Evolutionary conservation across 1,140 invertebrate genomes (phyloP).

Genomic region (Portunus trituberculatus): DNA sequence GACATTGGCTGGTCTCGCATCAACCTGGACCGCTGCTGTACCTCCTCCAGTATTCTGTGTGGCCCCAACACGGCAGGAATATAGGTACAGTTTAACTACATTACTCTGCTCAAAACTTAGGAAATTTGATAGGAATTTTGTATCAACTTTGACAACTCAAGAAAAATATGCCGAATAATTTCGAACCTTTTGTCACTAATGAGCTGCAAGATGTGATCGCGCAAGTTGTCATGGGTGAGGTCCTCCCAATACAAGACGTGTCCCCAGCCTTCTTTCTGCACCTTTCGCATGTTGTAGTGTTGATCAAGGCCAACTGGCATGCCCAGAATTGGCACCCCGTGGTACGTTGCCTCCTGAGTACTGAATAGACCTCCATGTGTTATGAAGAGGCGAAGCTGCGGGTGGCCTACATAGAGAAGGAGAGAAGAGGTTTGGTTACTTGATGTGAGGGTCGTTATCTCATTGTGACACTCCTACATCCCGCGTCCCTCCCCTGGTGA

Average conservation of each 20-base stretch:
- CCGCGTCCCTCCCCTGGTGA: no score
- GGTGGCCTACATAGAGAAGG: not conserved
- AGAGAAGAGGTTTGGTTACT: no score
- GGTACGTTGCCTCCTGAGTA: conserved; percentile 85
- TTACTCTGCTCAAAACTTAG: no score
- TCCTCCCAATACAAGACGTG: conserved; percentile 51
- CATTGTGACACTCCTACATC: no score
- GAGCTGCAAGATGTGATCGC: not conserved
- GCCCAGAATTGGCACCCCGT: conserved; percentile 86
- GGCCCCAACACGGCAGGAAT: not conserved
- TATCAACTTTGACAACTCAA: not conserved
- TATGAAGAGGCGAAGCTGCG: conserved; percentile 4
- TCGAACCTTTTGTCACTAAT: conserved; percentile 53
- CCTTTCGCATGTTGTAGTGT: conserved; percentile 76
- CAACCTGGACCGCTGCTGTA: not conserved
- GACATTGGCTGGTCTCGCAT: conserved; percentile 58
- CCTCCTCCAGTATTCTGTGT: conserved; percentile 19
- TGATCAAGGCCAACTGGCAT: conserved; percentile 86
- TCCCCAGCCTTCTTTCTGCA: conserved; percentile 83
- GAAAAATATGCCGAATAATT: not conserved
- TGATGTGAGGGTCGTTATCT: no score
- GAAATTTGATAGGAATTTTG: no score
- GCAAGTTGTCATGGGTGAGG: conserved; percentile 35
- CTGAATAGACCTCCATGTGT: conserved; percentile 25
- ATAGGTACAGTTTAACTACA: no score